Base-by-base conservation (phyloP, 2,888 invertebrate species). In the Cataglyphis livida region DNA sequence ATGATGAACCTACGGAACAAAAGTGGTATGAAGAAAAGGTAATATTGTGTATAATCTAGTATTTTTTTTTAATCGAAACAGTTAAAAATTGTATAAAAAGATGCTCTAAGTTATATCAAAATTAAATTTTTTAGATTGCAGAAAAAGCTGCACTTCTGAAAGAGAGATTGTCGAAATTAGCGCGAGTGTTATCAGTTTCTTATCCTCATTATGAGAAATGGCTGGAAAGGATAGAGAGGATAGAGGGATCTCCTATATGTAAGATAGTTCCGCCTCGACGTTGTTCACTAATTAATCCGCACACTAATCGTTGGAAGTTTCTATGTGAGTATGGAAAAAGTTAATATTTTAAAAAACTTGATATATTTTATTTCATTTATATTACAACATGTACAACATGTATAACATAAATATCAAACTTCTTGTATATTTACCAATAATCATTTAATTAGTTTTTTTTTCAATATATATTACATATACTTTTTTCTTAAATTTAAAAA, bases 281-380 rank as follows among this genome's bases (percentile, higher is more conserved):
- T 59, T 92, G 92, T 86, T 89, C 93, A 3, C 89, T 93, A 54
- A 89, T 92, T 61, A 91, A 91, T 64, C 91, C 92, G 54, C 89
- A 93, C 66, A 93, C 92, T 3, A 92, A 94, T 88, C 92, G 94
- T 59, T 94, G 94, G 94, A 94, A 94, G 81, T 94, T 94, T 79
- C 85, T 91, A 54, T 94, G 94, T 94, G 90, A 94, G 94, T 93
- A 88, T 85, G n/a, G 12, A 9, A 38, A 9, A 32, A 0, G 18
- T 38, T 38, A 15, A 57, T 73, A 18, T 35, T 0, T 73, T 38
- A 21, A 25, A 71, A 32, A 28, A 15, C 57, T 18, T 57, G 32
- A 21, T 15, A 78, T 71, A 32, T 35, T 66, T 64, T 1, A 2
- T 73, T 41, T 68, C 0, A 10, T 62, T 54, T 9, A 65, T 32